Conservation (phyloP, 2,113 vertebrate species). For the Anhinga rufa region DNA sequence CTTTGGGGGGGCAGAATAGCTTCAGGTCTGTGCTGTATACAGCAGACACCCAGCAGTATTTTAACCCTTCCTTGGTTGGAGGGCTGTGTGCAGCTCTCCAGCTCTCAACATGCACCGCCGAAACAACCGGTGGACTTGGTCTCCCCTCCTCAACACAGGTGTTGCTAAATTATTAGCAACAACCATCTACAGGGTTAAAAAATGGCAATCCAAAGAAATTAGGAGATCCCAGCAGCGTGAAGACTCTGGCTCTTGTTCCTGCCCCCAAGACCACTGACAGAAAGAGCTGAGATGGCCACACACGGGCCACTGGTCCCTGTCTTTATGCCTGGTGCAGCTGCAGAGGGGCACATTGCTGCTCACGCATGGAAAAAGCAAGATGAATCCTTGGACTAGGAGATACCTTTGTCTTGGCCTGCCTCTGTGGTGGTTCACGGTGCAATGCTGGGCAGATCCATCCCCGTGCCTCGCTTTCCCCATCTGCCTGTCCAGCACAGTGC, state of each 20-base stretch:
- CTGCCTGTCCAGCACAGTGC: not conserved
- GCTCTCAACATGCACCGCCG: not conserved
- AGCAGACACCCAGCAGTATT: not conserved
- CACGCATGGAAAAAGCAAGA: not conserved
- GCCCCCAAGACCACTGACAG: rapidly evolving
- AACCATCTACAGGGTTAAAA: not conserved
- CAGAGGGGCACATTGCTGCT: not conserved
- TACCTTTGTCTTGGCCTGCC: not conserved
- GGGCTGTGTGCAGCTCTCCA: not conserved
- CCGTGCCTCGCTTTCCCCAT: not conserved
- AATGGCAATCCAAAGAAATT: not conserved
- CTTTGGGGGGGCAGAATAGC: not conserved
- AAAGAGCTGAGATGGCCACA: not conserved
- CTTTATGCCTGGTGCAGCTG: not conserved
- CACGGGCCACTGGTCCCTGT: rapidly evolving
- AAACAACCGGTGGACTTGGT: not conserved
- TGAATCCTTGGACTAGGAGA: not conserved
- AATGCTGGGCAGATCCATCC: not conserved
- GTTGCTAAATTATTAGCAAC: not conserved
- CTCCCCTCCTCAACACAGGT: not conserved
- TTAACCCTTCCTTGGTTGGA: not conserved
- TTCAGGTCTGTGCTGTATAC: not conserved
- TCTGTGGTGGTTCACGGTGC: not conserved
- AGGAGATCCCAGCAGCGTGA: not conserved
- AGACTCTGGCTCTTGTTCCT: not conserved